Base-by-base conservation (phyloP, 2,113 vertebrate species). In the Sinocyclocheilus rhinocerous region DNA sequence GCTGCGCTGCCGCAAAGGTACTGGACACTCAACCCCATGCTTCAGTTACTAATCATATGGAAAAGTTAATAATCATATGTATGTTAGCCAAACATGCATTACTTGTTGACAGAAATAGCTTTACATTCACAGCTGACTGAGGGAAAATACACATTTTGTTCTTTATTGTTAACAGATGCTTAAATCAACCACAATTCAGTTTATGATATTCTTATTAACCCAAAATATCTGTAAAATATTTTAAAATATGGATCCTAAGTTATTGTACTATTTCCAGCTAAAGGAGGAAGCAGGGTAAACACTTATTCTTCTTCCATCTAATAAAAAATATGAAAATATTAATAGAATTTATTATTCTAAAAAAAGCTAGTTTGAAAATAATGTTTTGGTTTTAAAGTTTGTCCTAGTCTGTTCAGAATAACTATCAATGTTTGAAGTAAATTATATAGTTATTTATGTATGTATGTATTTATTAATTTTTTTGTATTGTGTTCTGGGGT, bases 1-100 rank as follows among this genome's bases (percentile, higher is more conserved):
- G 97, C 90, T 97, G 96, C 86, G 97, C 97, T 86, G 96, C 97
- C 75, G 95, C 97, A 86, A 96, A 97, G 97, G 98, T 98, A 94
- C 16, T 29, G 4, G 22, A 36, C 42, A 55, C 26, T 6, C 16
- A 36, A 45, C n/a, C 9, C 20, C 76, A 55, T 59, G 24, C 69
- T n/a, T 33, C 15, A 18, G 33, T 76, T 76, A 24, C 61, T 80
- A 18, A 22, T 16, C 26, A 77, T 16, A 52, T 50, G 48, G 11
- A 13, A 50, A 50, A 13, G 48, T 50, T 50, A 15, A 50, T 50
- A 45, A 45, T 45, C 42, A 52, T 52, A 52, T 45, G 11, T 33
- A 4, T 61, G 50, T 18, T 76, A 52, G 2, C 26, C n/a, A 55
- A 55, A 75, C 10, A 48, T 22, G 9, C 6, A n/a, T 12, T n/a